These are phyloP conservation scores for Acrocephalus arundinaceus DNA, from an alignment of 2,113 vertebrate genomes.

Conservation along the genomic window DNA sequence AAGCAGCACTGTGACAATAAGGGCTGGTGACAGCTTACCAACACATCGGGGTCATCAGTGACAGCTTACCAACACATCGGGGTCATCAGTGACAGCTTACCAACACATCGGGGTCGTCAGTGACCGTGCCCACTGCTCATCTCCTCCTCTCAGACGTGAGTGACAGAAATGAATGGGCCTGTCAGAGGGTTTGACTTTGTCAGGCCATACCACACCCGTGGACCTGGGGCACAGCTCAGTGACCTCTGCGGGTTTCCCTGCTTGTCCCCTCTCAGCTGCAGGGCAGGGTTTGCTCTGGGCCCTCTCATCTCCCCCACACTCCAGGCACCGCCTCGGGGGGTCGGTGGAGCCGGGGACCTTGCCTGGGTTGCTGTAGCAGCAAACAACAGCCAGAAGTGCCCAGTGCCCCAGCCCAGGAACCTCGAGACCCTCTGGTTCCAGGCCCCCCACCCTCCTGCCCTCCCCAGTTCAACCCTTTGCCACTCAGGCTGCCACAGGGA, in stretches of 20 bases:
- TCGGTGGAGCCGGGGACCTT: rapidly evolving
- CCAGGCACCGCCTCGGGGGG: rapidly evolving
- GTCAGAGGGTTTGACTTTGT: neutral
- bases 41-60: rapidly evolving
- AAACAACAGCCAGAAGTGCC: rapidly evolving
- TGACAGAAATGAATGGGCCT: neutral
- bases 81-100: neutral
- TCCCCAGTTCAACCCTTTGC: neutral
- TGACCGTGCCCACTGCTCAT: neutral
- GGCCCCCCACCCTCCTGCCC: no score
- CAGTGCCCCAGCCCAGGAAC: rapidly evolving
- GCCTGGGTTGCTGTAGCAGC: neutral
- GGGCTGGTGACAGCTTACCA: neutral
- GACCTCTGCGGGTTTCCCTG: rapidly evolving
- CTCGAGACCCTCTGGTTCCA: rapidly evolving
- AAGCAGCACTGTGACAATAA: neutral
- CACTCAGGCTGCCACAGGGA: neutral
- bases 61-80: neutral
- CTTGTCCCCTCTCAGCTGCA: neutral
- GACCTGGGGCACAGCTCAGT: rapidly evolving
- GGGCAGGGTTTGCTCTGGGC: neutral
- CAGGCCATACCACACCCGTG: neutral
- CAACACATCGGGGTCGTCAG: no score
- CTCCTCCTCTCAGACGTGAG: neutral
- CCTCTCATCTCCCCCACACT: rapidly evolving